These are phyloP conservation scores for Meiosimyza decipiens DNA, from an alignment of 2,888 invertebrate species.

Conservation along the genomic window DNA sequence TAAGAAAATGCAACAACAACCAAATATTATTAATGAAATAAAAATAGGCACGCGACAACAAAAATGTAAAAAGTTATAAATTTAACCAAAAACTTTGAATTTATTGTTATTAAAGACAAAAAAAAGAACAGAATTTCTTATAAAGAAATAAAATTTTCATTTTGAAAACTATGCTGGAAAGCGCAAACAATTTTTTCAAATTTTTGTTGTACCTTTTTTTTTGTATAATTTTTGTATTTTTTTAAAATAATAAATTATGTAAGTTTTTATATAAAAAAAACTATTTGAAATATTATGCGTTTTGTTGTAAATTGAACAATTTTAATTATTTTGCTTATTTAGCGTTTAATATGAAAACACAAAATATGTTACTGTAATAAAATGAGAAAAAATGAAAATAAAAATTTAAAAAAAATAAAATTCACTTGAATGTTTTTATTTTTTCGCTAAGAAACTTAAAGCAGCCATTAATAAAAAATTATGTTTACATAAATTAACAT, in stretches of 20 bases:
- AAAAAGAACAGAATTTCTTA: not conserved
- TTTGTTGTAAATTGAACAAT: too few species aligned
- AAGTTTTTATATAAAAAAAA: too few species aligned
- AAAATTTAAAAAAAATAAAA: not conserved
- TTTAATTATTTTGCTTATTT: too few species aligned
- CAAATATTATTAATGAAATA: conserved; percentile 17
- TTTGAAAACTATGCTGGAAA: not conserved
- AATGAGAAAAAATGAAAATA: not conserved
- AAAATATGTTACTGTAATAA: not conserved
- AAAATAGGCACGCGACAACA: conserved; percentile 10
- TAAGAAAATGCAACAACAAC: conserved; percentile 2
- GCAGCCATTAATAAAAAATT: too few species aligned
- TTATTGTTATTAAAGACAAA: not conserved
- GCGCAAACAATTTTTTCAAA: not conserved
- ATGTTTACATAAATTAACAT: too few species aligned
- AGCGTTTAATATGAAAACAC: too few species aligned
- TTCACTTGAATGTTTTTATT: not conserved
- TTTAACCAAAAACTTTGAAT: conserved; percentile 13
- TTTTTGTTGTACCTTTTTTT: not conserved
- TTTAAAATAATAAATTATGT: too few species aligned
- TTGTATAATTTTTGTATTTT: not conserved
- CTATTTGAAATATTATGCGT: too few species aligned
- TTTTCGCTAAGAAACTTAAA: too few species aligned
- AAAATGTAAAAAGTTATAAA: conserved; percentile 24
- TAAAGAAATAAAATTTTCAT: not conserved